These are phyloP conservation scores for Harmothoe impar DNA, from an alignment of 2,888 invertebrate species.

Conservation along the genomic window DNA sequence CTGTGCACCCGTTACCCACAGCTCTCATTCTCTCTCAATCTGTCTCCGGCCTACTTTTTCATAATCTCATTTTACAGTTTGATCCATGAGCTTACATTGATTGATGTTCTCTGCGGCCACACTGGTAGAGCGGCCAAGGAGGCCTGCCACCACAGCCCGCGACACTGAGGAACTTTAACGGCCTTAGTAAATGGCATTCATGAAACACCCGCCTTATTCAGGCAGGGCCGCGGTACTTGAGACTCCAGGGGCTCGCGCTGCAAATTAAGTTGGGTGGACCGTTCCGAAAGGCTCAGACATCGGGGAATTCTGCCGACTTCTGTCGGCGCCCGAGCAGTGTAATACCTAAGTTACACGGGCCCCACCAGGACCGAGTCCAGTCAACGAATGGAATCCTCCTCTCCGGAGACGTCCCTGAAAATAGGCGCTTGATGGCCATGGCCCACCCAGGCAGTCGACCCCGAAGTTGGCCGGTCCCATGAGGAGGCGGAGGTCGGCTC, in stretches of 20 bases:
- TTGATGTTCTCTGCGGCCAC: not conserved
- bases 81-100: constrained; percentile 44
- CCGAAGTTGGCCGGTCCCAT: not conserved
- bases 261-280: constrained; percentile 1
- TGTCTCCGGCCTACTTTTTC: not conserved
- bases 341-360: not conserved
- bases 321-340: not conserved
- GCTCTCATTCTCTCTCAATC: not conserved
- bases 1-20: not conserved
- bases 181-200: constrained; percentile 39
- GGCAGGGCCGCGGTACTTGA: not conserved
- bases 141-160: not conserved
- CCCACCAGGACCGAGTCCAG: not conserved
- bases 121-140: not conserved
- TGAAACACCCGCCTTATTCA: not conserved
- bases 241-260: not conserved
- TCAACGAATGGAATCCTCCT: not conserved
- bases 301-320: not conserved
- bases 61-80: constrained; percentile 14
- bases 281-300: not conserved
- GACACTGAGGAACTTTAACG: constrained; percentile 4
- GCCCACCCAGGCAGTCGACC: constrained; percentile 54
- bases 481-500: not conserved
- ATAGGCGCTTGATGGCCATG: constrained; percentile 7
- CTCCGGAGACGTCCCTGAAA: not conserved